Base-by-base conservation (phyloP, 1,140 invertebrate genomes). In the Drosophila tani region DNA sequence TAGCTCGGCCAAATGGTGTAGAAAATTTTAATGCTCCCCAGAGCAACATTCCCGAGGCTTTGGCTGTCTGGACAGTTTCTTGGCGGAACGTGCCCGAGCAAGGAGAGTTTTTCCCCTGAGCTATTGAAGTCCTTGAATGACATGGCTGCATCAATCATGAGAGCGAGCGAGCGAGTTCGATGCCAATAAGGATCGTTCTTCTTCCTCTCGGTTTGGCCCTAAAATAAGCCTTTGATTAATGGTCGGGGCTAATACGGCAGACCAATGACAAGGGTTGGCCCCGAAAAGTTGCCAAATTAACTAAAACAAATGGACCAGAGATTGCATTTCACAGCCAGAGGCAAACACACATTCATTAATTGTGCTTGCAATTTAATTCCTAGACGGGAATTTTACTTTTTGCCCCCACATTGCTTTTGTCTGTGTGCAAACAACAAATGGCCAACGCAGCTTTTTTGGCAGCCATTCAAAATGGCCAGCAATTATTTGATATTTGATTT, bases 11-110 rank as follows among this genome's bases (percentile, higher is more conserved):
- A 85, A 90, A 90, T 90, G 82, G 85, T 43, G 60, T 74, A 90
- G 85, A 90, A 90, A 84, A 84, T 85, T 85, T 84, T 81, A 84
- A 81, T 88, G 82, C 77, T 88, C 74, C 84, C 81, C 24, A 62
- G 85, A 82, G 85, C 64, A 40, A 47, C 70, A 81, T 88, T 79
- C 53, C 6, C 68, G 45, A 64, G 29, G 50, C 60, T 62, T 50
- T 71, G 67, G 29, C 80, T 82, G 75, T 50, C 66, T 53, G 50
- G 49, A 40, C 51, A 50, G 12, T 70, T 76, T 50, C 56, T 45
- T 35, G 17, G 45, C 14, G 38, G 21, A 50, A 43, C 45, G 69
- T 73, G 69, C 38, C 14, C 6, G 47, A 49, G 51, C 21, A 46
- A 27, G 49, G 14, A 32, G 27, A 12, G 6, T 14, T 9, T 40